A percentile compares a stretch with the other conserved stretches of the same genome.
Conservation (phyloP, 2,888 invertebrate genomes). For the Galerucella nymphaeae region DNA sequence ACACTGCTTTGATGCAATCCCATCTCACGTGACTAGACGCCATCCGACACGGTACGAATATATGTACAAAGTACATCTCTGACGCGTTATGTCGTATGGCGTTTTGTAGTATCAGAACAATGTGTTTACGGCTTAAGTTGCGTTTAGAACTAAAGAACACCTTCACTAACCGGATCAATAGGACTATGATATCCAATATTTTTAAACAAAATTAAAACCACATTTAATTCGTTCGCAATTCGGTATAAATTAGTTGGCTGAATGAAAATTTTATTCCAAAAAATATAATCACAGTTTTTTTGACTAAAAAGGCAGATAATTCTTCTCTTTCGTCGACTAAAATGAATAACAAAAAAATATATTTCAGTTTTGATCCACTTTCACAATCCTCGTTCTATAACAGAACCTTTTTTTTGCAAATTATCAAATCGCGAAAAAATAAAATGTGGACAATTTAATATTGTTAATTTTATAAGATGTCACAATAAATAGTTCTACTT, state of each 20-base stretch:
- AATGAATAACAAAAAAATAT: no score
- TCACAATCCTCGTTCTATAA: no score
- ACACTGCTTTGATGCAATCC: no score
- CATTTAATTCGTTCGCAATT: not conserved
- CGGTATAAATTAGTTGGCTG: not conserved
- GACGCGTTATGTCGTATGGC: no score
- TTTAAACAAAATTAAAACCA: not conserved
- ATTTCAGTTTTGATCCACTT: no score
- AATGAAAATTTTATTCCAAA: not conserved
- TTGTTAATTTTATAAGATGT: slow-evolving; percentile 33
- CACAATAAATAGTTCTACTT: slow-evolving; percentile 53
- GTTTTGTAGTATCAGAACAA: no score
- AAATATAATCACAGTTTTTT: not conserved
- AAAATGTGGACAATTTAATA: slow-evolving; percentile 10
- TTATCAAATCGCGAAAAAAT: not conserved
- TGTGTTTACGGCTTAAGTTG: no score
- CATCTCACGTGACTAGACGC: no score
- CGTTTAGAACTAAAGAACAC: slow-evolving; percentile 30
- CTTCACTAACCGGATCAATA: slow-evolving; percentile 36
- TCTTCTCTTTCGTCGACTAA: no score
- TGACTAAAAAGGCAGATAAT: not conserved
- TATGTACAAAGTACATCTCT: no score
- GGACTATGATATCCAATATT: slow-evolving; percentile 18
- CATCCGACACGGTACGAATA: no score
- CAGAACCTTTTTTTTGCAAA: not conserved